Base-by-base conservation (phyloP, 2,113 vertebrate genomes). In the Amazona guildingii region DNA sequence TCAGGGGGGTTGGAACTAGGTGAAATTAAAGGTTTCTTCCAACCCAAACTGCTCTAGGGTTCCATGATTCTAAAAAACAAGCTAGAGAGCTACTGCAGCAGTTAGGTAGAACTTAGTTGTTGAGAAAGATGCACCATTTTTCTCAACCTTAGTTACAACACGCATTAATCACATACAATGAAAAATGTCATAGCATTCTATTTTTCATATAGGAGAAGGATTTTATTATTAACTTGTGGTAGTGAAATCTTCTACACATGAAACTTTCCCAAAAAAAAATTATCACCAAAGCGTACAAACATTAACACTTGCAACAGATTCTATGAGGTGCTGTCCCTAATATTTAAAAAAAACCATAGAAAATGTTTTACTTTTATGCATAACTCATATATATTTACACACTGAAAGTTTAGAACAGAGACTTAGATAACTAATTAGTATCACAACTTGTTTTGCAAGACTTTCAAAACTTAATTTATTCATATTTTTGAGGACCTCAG, bases 351-450 rank as follows among this genome's bases (percentile, higher is more conserved):
- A 59, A 55, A 44, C 8, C 16, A 79, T 4, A 23, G 52, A 82
- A 92, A 87, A 84, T 68, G 1, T 84, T 94, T 91, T 55, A 48
- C 48, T 91, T 90, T 82, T 66, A 62, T 54, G 57, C 21, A 20
- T 86, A 88, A 67, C 72, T 90, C 85, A 78, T 33, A 70, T 35
- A 82, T 70, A 86, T 75, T 86, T 83, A 89, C 90, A 96, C 64
- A 91, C 24, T 43, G 41, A 68, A 81, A 79, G 49, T 82, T 91
- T 81, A 94, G 77, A 83, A 77, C 86, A 92, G 46, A 83, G 25
- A 43, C 35, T 54, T 33, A 63, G 29, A 63, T 59, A 91, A 16
- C 66, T 91, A 84, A 76, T 64, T 94, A 91, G 81, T 37, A 72
- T 10, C 16, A 13, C 1, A 17, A 78, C 61, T 88, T 95, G 27